Percentiles rank a stretch among this genome's conserved stretches.
Conservation (phyloP, 1,140 invertebrate genomes). For the Tetragonula clypearis region DNA sequence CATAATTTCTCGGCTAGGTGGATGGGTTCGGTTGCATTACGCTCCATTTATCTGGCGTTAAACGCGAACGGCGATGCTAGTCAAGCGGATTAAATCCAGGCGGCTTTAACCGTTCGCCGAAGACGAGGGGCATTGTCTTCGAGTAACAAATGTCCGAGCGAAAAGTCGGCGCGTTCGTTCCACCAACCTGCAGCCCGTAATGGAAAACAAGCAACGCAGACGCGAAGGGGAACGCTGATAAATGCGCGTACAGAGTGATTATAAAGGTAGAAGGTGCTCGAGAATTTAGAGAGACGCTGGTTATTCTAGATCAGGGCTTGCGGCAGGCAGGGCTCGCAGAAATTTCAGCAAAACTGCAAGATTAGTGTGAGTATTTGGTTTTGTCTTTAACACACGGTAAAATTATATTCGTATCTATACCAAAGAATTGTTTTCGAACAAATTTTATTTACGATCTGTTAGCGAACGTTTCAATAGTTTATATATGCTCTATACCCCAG, state of each 20-base stretch:
- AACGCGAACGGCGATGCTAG: neutral
- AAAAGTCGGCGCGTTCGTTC: neutral
- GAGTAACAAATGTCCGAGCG: slow-evolving; percentile 26
- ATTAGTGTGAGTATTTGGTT: no score
- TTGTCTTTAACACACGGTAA: no score
- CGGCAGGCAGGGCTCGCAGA: no score
- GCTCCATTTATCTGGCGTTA: slow-evolving; percentile 31
- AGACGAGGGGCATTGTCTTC: slow-evolving; percentile 38
- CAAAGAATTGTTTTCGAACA: no score
- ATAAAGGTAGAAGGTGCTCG: no score
- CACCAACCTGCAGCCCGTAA: neutral
- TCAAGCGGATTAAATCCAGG: slow-evolving; percentile 14
- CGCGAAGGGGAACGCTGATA: neutral
- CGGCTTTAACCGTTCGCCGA: neutral
- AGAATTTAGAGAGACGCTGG: neutral
- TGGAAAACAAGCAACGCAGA: neutral
- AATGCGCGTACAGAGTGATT: neutral
- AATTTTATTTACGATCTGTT: no score
- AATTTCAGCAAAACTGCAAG: no score
- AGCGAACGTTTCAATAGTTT: no score
- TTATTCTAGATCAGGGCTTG: neutral
- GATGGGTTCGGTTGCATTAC: neutral
- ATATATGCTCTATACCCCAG: no score
- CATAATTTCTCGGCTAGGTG: slow-evolving; percentile 34
- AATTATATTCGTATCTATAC: no score